Percentiles rank a stretch among this genome's conserved stretches.
Evolutionary conservation across 1,140 invertebrate species (phyloP).

Genomic region (Anastatus disparis): DNA sequence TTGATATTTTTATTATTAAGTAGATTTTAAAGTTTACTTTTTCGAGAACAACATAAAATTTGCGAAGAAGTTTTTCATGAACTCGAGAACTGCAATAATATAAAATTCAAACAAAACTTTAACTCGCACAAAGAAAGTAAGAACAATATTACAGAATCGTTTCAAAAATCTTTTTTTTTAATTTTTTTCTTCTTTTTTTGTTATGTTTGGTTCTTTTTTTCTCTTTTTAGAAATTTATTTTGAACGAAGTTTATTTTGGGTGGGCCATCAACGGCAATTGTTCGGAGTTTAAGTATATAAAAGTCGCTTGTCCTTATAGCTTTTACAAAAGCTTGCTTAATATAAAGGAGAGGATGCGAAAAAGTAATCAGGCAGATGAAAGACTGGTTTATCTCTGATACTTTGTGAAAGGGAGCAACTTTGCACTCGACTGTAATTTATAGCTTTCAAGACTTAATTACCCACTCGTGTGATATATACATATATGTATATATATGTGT

Average conservation of each 20-base stretch:
- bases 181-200: constrained; percentile 12
- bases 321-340: neutral
- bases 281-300: neutral
- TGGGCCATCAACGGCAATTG: neutral
- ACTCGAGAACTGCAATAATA: no score
- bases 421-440: constrained; percentile 10
- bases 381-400: constrained; percentile 21
- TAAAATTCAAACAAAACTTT: no score
- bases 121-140: no score
- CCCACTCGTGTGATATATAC: neutral
- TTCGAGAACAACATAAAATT: no score
- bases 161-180: no score
- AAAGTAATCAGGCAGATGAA: constrained; percentile 27
- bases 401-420: constrained; percentile 3
- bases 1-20: no score
- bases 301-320: constrained; percentile 3
- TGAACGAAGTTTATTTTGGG: neutral
- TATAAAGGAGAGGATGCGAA: constrained; percentile 8
- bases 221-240: constrained; percentile 1
- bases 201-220: neutral
- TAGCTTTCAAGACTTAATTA: constrained; percentile 25
- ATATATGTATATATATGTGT: no score
- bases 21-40: no score
- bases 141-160: no score
- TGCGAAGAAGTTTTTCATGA: no score